These are phyloP conservation scores for Phalacrocorax aristotelis DNA, from an alignment of 2,113 vertebrate species.

Conservation along the genomic window DNA sequence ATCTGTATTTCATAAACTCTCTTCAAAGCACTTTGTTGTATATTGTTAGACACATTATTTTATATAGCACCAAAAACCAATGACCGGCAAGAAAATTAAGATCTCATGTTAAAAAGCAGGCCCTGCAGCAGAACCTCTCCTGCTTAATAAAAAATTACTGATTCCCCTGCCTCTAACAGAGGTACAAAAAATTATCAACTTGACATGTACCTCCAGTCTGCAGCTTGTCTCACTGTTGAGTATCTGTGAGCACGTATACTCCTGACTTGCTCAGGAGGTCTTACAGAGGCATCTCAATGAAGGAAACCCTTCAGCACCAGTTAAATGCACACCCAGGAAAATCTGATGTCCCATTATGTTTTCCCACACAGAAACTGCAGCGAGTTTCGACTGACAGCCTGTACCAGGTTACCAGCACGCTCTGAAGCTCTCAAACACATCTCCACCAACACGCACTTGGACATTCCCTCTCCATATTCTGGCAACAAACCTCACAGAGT, in stretches of 20 bases:
- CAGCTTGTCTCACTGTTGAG: background rate
- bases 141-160: background rate
- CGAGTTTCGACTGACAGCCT: background rate
- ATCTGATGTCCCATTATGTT: accelerated
- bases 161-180: background rate
- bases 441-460: accelerated
- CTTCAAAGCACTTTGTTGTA: background rate
- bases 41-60: background rate
- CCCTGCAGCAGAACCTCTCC: background rate
- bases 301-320: background rate
- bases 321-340: background rate
- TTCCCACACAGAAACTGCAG: background rate
- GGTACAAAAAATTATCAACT: background rate
- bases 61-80: background rate
- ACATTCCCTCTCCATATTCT: background rate
- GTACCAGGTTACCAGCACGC: accelerated
- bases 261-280: background rate
- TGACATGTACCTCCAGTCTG: background rate
- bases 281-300: background rate
- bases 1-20: background rate
- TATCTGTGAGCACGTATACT: accelerated
- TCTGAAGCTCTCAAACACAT: background rate
- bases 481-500: background rate
- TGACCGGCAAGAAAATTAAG: background rate
- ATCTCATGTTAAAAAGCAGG: background rate